These are phyloP conservation scores for Drosophila athabasca DNA, from an alignment of 1,140 invertebrate species.

Conservation along the genomic window DNA sequence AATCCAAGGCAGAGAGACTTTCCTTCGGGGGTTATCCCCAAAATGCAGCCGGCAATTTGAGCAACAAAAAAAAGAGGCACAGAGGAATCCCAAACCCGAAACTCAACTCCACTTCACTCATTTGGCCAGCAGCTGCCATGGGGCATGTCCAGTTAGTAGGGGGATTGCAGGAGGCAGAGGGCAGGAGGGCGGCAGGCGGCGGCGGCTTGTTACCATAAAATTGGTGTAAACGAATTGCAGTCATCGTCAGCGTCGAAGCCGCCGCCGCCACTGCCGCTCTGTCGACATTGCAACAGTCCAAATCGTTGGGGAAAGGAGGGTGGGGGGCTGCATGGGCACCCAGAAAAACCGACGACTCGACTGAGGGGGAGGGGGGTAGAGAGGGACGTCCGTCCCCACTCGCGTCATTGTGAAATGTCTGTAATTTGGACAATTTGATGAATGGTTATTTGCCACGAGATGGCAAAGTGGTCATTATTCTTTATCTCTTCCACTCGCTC, in stretches of 20 bases:
- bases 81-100: constrained; percentile 20
- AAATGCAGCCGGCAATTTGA: constrained; percentile 60
- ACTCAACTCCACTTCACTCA: constrained; percentile 39
- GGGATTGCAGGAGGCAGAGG: constrained; percentile 1
- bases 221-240: constrained; percentile 83
- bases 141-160: constrained; percentile 49
- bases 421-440: constrained; percentile 84
- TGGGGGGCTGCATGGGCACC: neutral
- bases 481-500: constrained; percentile 59
- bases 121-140: constrained; percentile 64
- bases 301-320: constrained; percentile 6
- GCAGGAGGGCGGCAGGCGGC: constrained; percentile 3
- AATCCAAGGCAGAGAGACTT: constrained; percentile 13
- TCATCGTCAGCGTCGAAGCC: constrained; percentile 46
- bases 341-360: neutral
- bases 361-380: neutral
- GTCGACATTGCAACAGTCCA: constrained; percentile 56
- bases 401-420: constrained; percentile 83
- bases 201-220: constrained; percentile 80
- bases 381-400: neutral
- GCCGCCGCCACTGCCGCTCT: constrained; percentile 40
- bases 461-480: constrained; percentile 84
- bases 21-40: constrained; percentile 27
- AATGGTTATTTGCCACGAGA: constrained; percentile 84
- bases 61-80: constrained; percentile 12